These are phyloP conservation scores for Chrysopa pallens DNA, from an alignment of 1,140 invertebrate genomes.

Conservation along the genomic window DNA sequence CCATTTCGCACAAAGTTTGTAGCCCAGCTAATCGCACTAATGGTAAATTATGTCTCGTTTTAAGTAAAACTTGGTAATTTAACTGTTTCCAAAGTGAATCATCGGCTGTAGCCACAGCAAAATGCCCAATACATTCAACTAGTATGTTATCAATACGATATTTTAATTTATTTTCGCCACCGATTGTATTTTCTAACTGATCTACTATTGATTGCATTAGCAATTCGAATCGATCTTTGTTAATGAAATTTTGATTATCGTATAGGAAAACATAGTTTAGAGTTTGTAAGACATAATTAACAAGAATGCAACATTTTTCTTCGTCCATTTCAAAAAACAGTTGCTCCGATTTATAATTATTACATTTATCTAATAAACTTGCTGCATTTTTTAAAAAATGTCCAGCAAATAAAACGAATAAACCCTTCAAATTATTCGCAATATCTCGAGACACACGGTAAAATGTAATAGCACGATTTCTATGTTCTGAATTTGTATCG, in stretches of 20 bases:
- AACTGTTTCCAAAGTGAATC: conserved; percentile 76
- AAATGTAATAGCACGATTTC: conserved; percentile 32
- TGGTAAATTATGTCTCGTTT: conserved; percentile 57
- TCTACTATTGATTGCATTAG: conserved; percentile 75
- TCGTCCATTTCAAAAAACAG: conserved; percentile 28
- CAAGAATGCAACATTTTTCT: conserved; percentile 32
- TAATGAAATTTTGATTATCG: conserved; percentile 66
- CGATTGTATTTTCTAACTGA: conserved; percentile 67
- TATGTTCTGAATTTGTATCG: conserved; percentile 24
- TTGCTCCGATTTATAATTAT: conserved; percentile 28
- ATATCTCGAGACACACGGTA: conserved; percentile 53
- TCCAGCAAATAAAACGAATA: conserved; percentile 78
- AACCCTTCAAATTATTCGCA: conserved; percentile 63
- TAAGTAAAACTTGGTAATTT: conserved; percentile 76
- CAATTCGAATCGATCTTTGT: conserved; percentile 63
- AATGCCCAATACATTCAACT: conserved; percentile 60
- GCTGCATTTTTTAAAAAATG: conserved; percentile 68
- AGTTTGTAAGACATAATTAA: conserved; percentile 52
- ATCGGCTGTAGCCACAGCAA: conserved; percentile 63
- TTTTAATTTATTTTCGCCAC: conserved; percentile 37
- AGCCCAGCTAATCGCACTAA: conserved; percentile 38
- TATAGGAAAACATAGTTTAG: conserved; percentile 62
- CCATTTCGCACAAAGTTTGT: conserved; percentile 47
- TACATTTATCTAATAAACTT: conserved; percentile 40
- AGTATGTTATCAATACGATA: conserved; percentile 40